Evolutionary conservation across 2,888 invertebrate species (phyloP).

Genomic region (Choristoneura rosaceana): DNA sequence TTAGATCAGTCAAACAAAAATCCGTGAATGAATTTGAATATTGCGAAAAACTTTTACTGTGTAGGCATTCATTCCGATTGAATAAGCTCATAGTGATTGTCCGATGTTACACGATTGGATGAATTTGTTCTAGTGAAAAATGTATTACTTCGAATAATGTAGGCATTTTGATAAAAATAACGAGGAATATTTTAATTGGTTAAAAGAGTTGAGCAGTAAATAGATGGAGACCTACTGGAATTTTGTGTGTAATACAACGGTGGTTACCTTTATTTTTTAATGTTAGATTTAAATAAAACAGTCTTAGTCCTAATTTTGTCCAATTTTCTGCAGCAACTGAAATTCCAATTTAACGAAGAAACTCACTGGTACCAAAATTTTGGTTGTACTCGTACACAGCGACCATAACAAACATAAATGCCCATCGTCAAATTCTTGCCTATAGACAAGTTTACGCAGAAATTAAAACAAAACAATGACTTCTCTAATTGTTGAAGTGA

Average conservation of each 20-base stretch:
- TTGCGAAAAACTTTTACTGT: background rate
- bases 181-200: background rate
- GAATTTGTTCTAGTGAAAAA: conserved; percentile 11
- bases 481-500: conserved; percentile 4
- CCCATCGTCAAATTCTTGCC: background rate
- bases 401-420: background rate
- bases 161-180: background rate
- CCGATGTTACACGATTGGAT: conserved; percentile 20
- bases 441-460: background rate
- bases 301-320: no score
- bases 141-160: background rate
- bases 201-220: no score
- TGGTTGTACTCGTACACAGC: background rate
- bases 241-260: no score
- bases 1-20: background rate
- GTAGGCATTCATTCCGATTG: conserved; percentile 14
- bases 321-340: no score
- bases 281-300: no score
- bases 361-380: no score
- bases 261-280: no score
- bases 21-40: conserved; percentile 13
- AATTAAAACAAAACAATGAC: conserved; percentile 2
- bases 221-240: no score
- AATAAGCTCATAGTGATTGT: conserved; percentile 13
- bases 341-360: no score